Evolutionary conservation across 2,113 vertebrate species (phyloP).

Genomic region (Pachyramphus minor): DNA sequence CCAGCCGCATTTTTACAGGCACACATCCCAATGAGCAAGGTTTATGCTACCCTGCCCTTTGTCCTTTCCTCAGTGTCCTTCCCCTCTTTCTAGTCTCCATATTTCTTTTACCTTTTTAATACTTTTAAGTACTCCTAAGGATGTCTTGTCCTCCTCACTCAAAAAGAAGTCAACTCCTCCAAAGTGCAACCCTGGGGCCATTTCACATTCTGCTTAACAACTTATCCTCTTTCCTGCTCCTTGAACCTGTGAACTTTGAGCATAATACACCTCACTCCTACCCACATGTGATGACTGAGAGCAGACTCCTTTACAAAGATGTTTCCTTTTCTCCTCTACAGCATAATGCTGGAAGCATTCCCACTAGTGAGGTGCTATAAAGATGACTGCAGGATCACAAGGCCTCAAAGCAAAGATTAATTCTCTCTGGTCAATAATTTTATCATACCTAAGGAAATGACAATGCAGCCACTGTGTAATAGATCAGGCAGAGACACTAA

Average conservation of each 20-base stretch:
- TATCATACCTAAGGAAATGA: constrained; percentile 9
- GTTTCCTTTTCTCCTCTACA: background rate
- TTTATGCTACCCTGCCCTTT: background rate
- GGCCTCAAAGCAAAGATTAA: background rate
- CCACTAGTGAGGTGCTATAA: background rate
- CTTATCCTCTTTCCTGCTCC: background rate
- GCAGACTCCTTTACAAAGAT: background rate
- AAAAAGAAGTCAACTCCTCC: background rate
- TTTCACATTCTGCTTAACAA: background rate
- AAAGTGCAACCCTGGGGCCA: background rate
- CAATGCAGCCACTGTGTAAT: background rate
- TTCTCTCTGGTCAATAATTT: background rate
- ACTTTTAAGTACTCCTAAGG: background rate
- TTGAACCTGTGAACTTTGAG: constrained; percentile 6
- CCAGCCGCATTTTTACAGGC: background rate
- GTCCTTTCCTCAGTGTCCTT: background rate
- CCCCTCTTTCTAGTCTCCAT: background rate
- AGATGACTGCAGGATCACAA: constrained; percentile 10
- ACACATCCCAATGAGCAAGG: background rate
- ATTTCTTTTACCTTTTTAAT: background rate
- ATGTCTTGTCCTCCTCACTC: background rate
- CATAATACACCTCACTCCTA: background rate
- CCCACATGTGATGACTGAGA: background rate
- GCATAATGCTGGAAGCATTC: constrained; percentile 23
- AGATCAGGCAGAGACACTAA: background rate